These are phyloP conservation scores for Plagodis dolabraria DNA, from an alignment of 2,888 invertebrate species.

Conservation along the genomic window DNA sequence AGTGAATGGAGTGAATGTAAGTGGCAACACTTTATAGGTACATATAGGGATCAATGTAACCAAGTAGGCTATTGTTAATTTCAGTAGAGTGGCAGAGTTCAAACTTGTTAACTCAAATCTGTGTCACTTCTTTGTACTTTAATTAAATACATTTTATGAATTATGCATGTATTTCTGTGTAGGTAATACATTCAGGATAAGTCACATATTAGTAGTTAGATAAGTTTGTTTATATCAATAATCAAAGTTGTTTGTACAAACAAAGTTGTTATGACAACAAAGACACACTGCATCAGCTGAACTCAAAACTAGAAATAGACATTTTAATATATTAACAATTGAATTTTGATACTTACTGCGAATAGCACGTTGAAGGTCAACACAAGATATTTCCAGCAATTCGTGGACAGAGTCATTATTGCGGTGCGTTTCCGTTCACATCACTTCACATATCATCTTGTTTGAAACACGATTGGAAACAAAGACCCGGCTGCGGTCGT, in stretches of 20 bases:
- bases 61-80: conserved; percentile 9
- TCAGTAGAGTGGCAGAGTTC: not conserved
- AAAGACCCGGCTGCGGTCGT: conserved; percentile 64
- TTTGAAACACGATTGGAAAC: conserved; percentile 71
- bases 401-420: conserved; percentile 80
- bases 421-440: conserved; percentile 40
- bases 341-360: conserved; percentile 66
- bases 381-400: conserved; percentile 82
- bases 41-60: conserved; percentile 5
- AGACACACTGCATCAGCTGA: conserved; percentile 46
- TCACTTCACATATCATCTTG: conserved; percentile 56
- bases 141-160: not conserved
- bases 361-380: conserved; percentile 78
- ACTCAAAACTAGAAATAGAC: conserved; percentile 34
- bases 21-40: conserved; percentile 13
- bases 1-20: not conserved
- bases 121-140: conserved; percentile 12
- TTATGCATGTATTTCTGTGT: no score
- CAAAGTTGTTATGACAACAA: conserved; percentile 76
- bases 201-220: not conserved
- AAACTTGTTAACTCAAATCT: conserved; percentile 22
- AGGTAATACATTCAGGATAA: no score
- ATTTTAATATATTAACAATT: conserved; percentile 35
- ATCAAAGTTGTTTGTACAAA: conserved; percentile 5
- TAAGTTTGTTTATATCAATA: not conserved